Conservation (phyloP, 1,140 invertebrate species). For the Drosophila grimshawi region DNA sequence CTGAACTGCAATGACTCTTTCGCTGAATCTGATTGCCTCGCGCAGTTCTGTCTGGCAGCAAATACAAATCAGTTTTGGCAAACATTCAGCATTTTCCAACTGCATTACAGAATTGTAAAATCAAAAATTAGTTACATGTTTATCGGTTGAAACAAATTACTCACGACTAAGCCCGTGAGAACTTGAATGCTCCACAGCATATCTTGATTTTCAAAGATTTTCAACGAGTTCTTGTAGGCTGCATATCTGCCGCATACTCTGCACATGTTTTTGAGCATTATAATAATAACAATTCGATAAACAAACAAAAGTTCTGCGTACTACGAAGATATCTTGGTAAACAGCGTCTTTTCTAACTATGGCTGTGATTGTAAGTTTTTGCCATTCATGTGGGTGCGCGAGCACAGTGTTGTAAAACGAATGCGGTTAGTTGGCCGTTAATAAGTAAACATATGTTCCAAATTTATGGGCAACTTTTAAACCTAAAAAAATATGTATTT, state of each 20-base stretch:
- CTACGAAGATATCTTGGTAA: constrained; percentile 9
- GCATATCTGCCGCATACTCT: constrained; percentile 47
- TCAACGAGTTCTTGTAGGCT: constrained; percentile 38
- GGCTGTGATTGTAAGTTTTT: constrained; percentile 18
- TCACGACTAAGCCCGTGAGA: constrained; percentile 50
- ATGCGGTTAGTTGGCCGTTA: neutral
- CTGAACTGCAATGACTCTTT: constrained; percentile 54
- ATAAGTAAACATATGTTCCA: neutral
- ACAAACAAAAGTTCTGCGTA: constrained; percentile 10
- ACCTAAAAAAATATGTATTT: too few species aligned
- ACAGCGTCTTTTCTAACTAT: constrained; percentile 14
- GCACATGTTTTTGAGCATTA: constrained; percentile 53
- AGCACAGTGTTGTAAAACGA: constrained; percentile 21
- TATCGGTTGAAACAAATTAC: constrained; percentile 1
- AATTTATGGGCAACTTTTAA: too few species aligned
- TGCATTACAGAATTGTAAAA: neutral
- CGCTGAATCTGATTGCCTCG: constrained; percentile 48
- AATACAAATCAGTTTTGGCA: constrained; percentile 52
- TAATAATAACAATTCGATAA: neutral
- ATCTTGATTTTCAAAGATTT: constrained; percentile 49
- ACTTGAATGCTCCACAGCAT: constrained; percentile 51
- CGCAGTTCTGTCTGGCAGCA: constrained; percentile 51
- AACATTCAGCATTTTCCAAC: constrained; percentile 38
- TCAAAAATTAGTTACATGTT: neutral
- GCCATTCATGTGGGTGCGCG: constrained; percentile 26